A percentile compares a stretch with the other conserved stretches of the same genome.
Evolutionary conservation across 1,140 invertebrate species (phyloP).

Genomic region (Caenorhabditis latens): DNA sequence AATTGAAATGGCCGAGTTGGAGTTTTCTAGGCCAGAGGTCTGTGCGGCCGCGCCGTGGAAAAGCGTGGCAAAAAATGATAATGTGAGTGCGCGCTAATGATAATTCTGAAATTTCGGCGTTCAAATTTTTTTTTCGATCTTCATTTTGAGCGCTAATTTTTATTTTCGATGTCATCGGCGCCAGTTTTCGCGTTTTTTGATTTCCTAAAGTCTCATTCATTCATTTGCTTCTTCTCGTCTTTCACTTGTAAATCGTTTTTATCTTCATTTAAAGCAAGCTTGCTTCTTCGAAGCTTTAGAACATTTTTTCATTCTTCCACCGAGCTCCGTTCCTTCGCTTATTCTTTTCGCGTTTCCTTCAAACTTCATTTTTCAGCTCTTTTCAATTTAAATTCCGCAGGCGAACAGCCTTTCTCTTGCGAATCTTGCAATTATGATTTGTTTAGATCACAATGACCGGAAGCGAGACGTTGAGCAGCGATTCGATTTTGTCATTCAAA

Average conservation of each 20-base stretch:
- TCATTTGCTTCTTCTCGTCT: no score
- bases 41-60: no score
- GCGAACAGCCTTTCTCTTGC: not conserved
- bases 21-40: no score
- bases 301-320: no score
- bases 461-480: not conserved
- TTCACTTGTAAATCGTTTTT: no score
- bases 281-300: no score
- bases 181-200: not conserved
- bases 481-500: constrained; percentile 1
- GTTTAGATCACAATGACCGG: constrained; percentile 38
- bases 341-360: not conserved
- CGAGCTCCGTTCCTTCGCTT: not conserved
- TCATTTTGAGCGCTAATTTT: not conserved
- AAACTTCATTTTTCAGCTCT: not conserved
- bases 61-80: no score
- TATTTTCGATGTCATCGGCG: not conserved
- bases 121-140: not conserved
- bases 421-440: not conserved
- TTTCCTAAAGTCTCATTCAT: no score
- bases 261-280: no score
- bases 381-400: not conserved
- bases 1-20: no score
- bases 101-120: not conserved
- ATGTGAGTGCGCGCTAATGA: no score